Percentiles rank a stretch among this genome's conserved stretches.
Conservation (phyloP, 2,113 vertebrate species). For the Sclerurus mexicanus region DNA sequence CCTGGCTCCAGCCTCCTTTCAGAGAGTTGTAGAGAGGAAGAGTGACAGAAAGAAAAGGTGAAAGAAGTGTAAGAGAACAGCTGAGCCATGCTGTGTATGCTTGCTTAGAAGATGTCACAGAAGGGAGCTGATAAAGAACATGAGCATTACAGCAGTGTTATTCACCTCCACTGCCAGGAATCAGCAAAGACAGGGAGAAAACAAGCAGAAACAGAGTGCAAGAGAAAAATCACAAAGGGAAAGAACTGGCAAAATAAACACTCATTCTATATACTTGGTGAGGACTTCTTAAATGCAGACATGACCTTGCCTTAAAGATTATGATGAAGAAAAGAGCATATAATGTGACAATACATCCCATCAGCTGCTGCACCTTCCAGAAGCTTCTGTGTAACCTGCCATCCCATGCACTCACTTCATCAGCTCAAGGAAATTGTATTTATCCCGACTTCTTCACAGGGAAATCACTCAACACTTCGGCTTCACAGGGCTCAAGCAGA, state of each 20-base stretch:
- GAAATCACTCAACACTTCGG: background rate
- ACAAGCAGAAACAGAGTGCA: background rate
- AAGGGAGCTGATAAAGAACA: background rate
- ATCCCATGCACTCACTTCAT: background rate
- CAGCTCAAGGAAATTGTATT: background rate
- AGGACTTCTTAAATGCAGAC: background rate
- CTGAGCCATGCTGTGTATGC: background rate
- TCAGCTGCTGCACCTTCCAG: background rate
- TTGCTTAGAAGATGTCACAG: background rate
- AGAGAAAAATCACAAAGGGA: background rate
- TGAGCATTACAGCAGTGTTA: fast-evolving
- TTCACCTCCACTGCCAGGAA: background rate
- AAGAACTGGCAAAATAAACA: background rate
- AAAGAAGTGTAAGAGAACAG: background rate
- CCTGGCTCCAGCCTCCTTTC: background rate
- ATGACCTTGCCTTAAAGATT: background rate
- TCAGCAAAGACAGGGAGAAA: background rate
- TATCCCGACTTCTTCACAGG: background rate
- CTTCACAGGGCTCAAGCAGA: background rate
- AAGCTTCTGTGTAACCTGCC: background rate
- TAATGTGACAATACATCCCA: background rate
- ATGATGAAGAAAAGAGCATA: background rate
- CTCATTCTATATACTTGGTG: background rate
- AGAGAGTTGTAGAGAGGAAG: background rate
- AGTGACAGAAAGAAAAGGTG: background rate